Evolutionary conservation across 2,888 invertebrate genomes (phyloP), one percentile per base, ranked within the genome.

Genomic region (Caenorhabditis afra): DNA sequence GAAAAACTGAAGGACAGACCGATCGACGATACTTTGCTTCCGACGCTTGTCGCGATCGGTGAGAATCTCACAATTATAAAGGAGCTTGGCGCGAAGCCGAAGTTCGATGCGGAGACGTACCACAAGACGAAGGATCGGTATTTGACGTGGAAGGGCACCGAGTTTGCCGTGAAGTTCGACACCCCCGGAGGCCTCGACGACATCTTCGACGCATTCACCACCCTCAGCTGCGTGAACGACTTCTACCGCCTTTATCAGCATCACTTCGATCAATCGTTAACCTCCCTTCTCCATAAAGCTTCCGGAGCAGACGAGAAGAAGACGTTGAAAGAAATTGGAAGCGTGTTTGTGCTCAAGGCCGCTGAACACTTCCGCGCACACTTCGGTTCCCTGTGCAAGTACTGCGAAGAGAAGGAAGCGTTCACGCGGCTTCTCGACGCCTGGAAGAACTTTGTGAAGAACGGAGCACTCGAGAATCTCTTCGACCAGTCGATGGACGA

Each of bases 61-160:
- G 80, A 80, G 20, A 80, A 80, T 66, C 50, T 80, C 50, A 76
- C 61, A 18, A 53, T 76, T 39, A 71, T 80, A 4, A 71, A 76
- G 49, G 66, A 73, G 58, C 52, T 77, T 8, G 80, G 80, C 22
- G 80, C 80, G 0, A 71, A 71, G 23, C 80, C 80, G 29, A 75
- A 66, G 39, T 80, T 80, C 58, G 80, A 80, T 22, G 57, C 67
- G 1, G 80, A 80, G 23, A 53, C 66, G 3, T 80, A 70, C 67
- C 75, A 80, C 57, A 61, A 70, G 20, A 71, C 80, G 3, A 75
- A 68, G 16, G 80, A 80, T 61, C 70, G 80, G 7, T 80, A 75
- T 59, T 35, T 80, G 57, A 71, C 80, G 11, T 80, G 80, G 80
- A 80, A 80, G 29, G 80, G 80, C n/a, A 80, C 80, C 1, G 80